Evolutionary conservation across 2,888 invertebrate genomes (phyloP).

Genomic region (Oasisia sp.): DNA sequence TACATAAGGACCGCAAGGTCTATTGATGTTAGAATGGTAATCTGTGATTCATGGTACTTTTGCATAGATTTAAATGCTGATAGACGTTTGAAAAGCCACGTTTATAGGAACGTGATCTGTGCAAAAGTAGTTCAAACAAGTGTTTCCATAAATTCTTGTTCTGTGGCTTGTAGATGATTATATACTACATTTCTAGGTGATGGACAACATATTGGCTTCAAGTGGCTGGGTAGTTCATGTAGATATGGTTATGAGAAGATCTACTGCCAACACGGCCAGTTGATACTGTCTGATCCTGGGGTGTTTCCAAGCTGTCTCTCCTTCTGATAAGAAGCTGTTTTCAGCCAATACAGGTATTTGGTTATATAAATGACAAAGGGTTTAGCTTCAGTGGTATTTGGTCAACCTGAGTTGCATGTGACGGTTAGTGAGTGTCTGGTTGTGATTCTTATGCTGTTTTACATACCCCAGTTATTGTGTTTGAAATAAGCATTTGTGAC

Average conservation of each 20-base stretch:
- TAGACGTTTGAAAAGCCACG: neutral
- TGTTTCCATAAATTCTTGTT: neutral
- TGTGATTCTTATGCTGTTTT: neutral
- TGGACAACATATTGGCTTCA: neutral
- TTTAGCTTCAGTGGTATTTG: neutral
- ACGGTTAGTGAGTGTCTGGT: neutral
- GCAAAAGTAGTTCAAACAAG: neutral
- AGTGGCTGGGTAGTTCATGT: neutral
- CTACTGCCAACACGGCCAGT: neutral
- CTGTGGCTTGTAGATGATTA: neutral
- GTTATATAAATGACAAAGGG: too few relatives aligned
- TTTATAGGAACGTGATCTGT: neutral
- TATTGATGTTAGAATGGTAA: neutral
- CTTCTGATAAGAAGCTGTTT: too few relatives aligned
- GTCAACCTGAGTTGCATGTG: neutral
- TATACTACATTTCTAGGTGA: neutral
- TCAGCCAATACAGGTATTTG: too few relatives aligned
- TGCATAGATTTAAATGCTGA: neutral
- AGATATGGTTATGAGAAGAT: neutral
- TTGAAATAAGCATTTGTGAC: neutral
- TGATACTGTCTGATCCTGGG: neutral
- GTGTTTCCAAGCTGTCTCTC: neutral
- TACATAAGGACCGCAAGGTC: neutral
- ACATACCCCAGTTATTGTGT: neutral
- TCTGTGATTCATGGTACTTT: neutral